Evolutionary conservation across 2,113 vertebrate genomes (phyloP), one percentile per base, ranked within the genome.

Genomic region (Pimephales promelas): DNA sequence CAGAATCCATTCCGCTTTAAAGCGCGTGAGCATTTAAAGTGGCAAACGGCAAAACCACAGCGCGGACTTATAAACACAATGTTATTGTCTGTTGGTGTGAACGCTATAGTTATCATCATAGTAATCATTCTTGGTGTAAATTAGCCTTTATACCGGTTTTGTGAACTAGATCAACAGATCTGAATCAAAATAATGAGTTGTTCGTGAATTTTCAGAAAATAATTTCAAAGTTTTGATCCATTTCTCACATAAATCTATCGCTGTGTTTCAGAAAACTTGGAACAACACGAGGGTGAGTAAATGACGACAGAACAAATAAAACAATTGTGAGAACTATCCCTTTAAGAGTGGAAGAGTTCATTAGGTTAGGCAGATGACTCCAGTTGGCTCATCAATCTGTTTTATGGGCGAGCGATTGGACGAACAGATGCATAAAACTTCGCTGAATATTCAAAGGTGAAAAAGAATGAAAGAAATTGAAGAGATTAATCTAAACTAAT

Each of bases 371-470:
- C 66, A 68, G 64, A 84, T 72, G 74, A 79, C 73, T 79, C 79
- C 31, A 43, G 84, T 72, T 86, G 70, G 22, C 43, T 43, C 31
- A 78, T 80, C 71, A 78, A 70, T 82, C 79, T 78, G 47, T 52
- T 82, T 73, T 84, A 79, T 74, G 49, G 73, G 7, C 54, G 64
- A 86, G 24, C 83, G 64, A 78, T 59, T 43, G 36, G 40, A 43
- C 0, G 36, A 62, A 54, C 81, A 81, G 84, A 82, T 77, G 78
- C 59, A 68, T 74, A 57, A 68, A 82, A 83, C 83, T 87, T 84
- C 79, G 86, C 88, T 81, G 81, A 86, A 88, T 86, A 88, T 87
- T 91, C 90, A 89, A 89, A 89, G 83, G 87, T 84, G 76, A 86
- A 85, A 62, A 59, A 47, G 74, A 80, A 86, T 70, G 87, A 84